Evolutionary conservation across 2,113 vertebrate species (phyloP).

Genomic region (Phasianus colchicus): DNA sequence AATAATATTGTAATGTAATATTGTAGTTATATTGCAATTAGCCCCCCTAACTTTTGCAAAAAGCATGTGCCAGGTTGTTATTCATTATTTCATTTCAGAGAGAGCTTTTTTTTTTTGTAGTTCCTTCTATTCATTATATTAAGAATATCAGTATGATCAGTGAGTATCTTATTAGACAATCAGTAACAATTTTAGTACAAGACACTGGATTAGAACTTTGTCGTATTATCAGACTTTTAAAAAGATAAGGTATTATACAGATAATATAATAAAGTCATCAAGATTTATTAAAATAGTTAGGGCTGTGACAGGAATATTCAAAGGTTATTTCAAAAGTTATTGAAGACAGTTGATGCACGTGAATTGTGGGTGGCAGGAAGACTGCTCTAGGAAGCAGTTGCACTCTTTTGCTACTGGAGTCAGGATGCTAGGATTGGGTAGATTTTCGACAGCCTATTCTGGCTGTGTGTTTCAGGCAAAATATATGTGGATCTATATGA

Average conservation of each 20-base stretch:
- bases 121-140: not conserved
- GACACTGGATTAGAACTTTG: not conserved
- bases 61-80: not conserved
- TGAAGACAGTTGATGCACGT: not conserved
- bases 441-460: not conserved
- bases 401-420: not conserved
- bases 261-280: too few species aligned
- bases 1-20: not conserved
- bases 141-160: not conserved
- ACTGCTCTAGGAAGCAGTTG: not conserved
- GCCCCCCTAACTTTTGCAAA: not conserved
- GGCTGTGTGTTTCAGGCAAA: not conserved
- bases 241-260: not conserved
- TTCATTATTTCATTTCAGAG: not conserved
- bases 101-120: not conserved
- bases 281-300: not conserved
- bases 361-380: not conserved
- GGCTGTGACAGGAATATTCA: not conserved
- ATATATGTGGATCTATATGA: not conserved
- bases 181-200: not conserved
- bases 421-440: not conserved
- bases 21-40: not conserved
- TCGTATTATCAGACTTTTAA: not conserved
- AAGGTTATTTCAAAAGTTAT: not conserved
- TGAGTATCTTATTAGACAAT: not conserved